Evolutionary conservation across 1,140 invertebrate species (phyloP).

Genomic region (Drosophila aff.): DNA sequence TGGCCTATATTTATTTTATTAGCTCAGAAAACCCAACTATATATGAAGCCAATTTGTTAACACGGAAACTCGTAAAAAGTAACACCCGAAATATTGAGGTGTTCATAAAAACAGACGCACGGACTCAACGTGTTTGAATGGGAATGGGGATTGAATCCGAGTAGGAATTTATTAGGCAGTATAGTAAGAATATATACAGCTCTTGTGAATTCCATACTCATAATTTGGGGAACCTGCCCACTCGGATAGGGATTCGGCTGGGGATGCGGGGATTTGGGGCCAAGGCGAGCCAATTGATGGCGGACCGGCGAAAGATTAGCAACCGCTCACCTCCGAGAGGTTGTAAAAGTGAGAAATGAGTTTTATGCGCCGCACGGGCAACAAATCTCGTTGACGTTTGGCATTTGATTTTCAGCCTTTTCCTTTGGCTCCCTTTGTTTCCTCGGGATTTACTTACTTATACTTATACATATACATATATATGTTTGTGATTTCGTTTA

Average conservation of each 20-base stretch:
- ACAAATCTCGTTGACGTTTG: slow-evolving; percentile 54
- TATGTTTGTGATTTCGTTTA: slow-evolving; percentile 48
- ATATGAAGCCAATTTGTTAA: slow-evolving; percentile 26
- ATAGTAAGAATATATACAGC: neutral
- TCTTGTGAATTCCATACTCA: slow-evolving; percentile 29
- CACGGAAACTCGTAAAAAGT: slow-evolving; percentile 17
- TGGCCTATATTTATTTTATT: neutral
- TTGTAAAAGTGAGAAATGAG: slow-evolving; percentile 51
- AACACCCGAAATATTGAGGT: slow-evolving; percentile 26
- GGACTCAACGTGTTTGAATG: slow-evolving; percentile 21
- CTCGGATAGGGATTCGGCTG: slow-evolving; percentile 14
- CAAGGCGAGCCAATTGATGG: slow-evolving; percentile 30
- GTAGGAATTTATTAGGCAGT: slow-evolving; percentile 30
- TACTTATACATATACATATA: slow-evolving; percentile 1
- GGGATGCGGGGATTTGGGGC: slow-evolving; percentile 9
- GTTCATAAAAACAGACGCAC: slow-evolving; percentile 38
- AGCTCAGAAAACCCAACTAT: slow-evolving; percentile 5
- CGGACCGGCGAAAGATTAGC: slow-evolving; percentile 36
- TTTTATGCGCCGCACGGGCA: slow-evolving; percentile 46
- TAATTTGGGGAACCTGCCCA: slow-evolving; percentile 35
- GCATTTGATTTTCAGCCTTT: slow-evolving; percentile 47
- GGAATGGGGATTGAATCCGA: slow-evolving; percentile 28
- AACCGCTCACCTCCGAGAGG: slow-evolving; percentile 20
- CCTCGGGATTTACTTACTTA: slow-evolving; percentile 34
- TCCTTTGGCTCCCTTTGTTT: slow-evolving; percentile 36